Conservation (phyloP, 1,140 invertebrate species). For the Homalodisca vitripennis region DNA sequence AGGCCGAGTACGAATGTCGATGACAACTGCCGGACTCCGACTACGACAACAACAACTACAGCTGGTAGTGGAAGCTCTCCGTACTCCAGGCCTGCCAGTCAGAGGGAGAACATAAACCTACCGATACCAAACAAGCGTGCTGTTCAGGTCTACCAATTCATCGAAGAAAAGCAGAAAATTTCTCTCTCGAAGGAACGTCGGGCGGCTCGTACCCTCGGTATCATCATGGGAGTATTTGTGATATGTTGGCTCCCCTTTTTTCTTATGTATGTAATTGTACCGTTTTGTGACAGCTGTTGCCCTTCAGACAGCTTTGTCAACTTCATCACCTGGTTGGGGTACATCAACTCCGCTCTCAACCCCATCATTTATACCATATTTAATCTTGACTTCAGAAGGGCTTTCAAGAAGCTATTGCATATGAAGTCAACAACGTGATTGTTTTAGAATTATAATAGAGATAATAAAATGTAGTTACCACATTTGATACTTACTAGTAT, state of each 20-base stretch:
- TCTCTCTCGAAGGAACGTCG: constrained; percentile 88
- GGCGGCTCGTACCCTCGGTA: constrained; percentile 88
- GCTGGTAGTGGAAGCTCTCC: constrained; percentile 34
- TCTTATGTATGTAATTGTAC: constrained; percentile 89
- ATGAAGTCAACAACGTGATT: constrained; percentile 47
- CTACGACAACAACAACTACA: constrained; percentile 35
- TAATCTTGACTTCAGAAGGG: constrained; percentile 92
- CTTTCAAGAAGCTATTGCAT: constrained; percentile 84
- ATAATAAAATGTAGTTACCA: background rate
- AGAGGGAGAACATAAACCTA: constrained; percentile 53
- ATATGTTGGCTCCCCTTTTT: constrained; percentile 98
- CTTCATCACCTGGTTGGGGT: constrained; percentile 96
- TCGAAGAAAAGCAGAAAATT: constrained; percentile 91
- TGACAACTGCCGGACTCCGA: constrained; percentile 18
- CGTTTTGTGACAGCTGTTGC: constrained; percentile 67
- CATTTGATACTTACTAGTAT: too few species aligned
- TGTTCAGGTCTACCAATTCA: constrained; percentile 75
- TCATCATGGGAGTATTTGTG: constrained; percentile 94
- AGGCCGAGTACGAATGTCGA: constrained; percentile 3
- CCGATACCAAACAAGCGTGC: constrained; percentile 42
- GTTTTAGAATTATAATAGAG: background rate
- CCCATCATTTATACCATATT: constrained; percentile 98
- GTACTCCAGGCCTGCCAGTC: constrained; percentile 43
- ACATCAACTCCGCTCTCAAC: constrained; percentile 96
- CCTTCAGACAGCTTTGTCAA: constrained; percentile 78